These are phyloP conservation scores for Sterna hirundo DNA, from an alignment of 2,113 vertebrate genomes.

Conservation along the genomic window DNA sequence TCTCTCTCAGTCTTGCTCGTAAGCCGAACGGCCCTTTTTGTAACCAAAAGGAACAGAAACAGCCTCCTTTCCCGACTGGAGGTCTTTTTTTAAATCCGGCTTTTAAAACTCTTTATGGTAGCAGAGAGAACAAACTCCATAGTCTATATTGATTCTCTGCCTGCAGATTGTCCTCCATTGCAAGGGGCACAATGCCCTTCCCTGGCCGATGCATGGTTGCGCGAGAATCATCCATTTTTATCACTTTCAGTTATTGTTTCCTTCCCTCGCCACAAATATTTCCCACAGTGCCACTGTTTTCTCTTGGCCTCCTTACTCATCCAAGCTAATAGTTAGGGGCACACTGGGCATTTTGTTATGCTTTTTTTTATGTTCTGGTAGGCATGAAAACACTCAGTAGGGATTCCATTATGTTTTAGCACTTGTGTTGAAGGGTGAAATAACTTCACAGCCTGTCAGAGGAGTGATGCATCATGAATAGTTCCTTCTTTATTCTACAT, in stretches of 20 bases:
- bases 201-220: background rate
- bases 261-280: background rate
- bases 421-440: conserved; percentile 42
- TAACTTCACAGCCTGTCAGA: conserved; percentile 33
- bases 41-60: background rate
- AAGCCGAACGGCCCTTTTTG: background rate
- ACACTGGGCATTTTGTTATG: conserved; percentile 35
- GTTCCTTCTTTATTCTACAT: conserved; percentile 31
- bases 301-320: conserved; percentile 34
- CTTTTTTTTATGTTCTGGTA: background rate
- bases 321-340: conserved; percentile 25
- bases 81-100: background rate
- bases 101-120: background rate
- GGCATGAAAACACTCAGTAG: conserved; percentile 6
- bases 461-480: conserved; percentile 15
- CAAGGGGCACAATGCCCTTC: background rate
- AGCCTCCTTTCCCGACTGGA: background rate
- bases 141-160: background rate
- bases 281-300: conserved; percentile 27
- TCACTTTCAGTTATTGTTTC: conserved; percentile 49
- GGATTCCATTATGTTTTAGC: conserved; percentile 6
- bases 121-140: background rate
- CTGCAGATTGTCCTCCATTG: background rate
- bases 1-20: background rate
- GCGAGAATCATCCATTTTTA: conserved; percentile 23